Evolutionary conservation across 2,113 vertebrate genomes (phyloP).

Genomic region (Argyrosomus japonicus): DNA sequence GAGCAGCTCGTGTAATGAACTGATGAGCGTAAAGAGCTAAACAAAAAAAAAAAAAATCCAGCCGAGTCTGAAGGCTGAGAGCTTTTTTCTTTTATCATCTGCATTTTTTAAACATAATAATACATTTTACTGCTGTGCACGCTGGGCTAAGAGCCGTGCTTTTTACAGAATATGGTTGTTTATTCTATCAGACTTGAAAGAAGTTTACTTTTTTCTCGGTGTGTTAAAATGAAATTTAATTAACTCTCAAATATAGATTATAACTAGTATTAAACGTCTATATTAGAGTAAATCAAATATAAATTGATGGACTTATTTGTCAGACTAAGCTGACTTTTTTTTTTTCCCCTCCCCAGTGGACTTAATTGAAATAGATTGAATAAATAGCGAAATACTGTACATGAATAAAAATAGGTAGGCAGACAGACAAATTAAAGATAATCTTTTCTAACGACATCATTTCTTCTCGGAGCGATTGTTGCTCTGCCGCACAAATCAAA

Average conservation of each 20-base stretch:
- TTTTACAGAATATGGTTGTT: neutral
- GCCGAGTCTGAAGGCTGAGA: conserved; percentile 1
- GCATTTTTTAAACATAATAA: neutral
- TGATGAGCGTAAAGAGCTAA: conserved; percentile 28
- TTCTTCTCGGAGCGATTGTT: conserved; percentile 77
- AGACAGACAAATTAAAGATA: neutral
- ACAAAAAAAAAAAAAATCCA: conserved; percentile 30
- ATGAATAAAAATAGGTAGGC: neutral
- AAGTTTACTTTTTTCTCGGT: neutral
- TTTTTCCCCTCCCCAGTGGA: neutral
- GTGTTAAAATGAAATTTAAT: neutral
- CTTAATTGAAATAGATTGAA: neutral
- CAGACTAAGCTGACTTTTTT: neutral
- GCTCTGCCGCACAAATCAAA: conserved; percentile 91
- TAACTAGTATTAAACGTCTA: neutral
- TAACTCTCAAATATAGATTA: neutral
- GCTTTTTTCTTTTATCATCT: conserved; percentile 12
- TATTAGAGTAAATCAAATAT: conserved; percentile 7
- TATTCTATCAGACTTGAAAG: conserved; percentile 6
- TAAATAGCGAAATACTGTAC: neutral
- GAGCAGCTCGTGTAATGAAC: conserved; percentile 51
- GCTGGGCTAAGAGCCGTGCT: neutral
- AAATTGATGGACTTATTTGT: neutral
- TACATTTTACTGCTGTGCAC: neutral
- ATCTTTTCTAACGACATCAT: neutral